Percentiles rank a stretch among this genome's conserved stretches.
These are phyloP conservation scores for Drosophila lini DNA, from an alignment of 1,140 invertebrate genomes.

Conservation along the genomic window DNA sequence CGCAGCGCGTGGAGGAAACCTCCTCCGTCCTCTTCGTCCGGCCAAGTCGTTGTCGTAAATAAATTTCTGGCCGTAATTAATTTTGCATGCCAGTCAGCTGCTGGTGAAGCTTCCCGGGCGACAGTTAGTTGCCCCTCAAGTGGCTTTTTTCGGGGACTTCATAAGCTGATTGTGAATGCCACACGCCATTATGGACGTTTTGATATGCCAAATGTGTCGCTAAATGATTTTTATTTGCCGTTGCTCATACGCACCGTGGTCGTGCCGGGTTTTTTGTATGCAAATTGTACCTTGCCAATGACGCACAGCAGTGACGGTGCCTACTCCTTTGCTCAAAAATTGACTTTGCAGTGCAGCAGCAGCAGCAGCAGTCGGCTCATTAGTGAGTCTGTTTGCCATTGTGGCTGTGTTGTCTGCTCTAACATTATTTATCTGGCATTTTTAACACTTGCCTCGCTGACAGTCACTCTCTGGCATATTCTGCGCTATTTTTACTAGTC, in stretches of 20 bases:
- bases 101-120: constrained; percentile 18
- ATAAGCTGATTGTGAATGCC: constrained; percentile 76
- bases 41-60: constrained; percentile 61
- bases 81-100: constrained; percentile 76
- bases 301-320: constrained; percentile 6
- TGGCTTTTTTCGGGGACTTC: constrained; percentile 26
- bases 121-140: constrained; percentile 29
- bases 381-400: constrained; percentile 62
- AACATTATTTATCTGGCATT: constrained; percentile 73
- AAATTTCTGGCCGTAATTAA: constrained; percentile 75
- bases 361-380: constrained; percentile 54
- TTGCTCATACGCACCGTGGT: constrained; percentile 66
- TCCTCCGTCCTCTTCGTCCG: constrained; percentile 5
- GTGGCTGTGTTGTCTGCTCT: constrained; percentile 50
- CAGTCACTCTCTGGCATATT: constrained; percentile 50
- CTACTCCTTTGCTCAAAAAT: constrained; percentile 15
- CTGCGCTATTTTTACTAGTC: constrained; percentile 31
- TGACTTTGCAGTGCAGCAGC: constrained; percentile 34
- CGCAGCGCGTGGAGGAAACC: constrained; percentile 45
- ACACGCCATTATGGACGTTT: constrained; percentile 54
- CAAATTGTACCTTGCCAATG: constrained; percentile 50
- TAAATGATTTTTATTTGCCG: constrained; percentile 71
- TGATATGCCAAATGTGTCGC: constrained; percentile 81
- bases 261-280: constrained; percentile 59
- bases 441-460: constrained; percentile 71